A percentile compares a stretch with the other conserved stretches of the same genome.
Evolutionary conservation across 2,113 vertebrate species (phyloP).

Genomic region (Microcebus lehilahytsara): DNA sequence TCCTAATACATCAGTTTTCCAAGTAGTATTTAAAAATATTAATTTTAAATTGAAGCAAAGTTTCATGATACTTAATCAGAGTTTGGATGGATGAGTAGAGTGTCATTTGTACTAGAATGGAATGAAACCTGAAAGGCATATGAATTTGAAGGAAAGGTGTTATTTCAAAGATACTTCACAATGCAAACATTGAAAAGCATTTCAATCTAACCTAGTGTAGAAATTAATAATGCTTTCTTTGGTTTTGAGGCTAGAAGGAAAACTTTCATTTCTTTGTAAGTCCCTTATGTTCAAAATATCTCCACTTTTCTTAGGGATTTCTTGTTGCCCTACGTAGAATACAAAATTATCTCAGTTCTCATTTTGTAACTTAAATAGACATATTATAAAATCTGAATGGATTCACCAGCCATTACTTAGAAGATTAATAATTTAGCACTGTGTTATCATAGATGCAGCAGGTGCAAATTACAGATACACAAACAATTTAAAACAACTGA

Average conservation of each 20-base stretch:
- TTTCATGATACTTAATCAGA: not conserved
- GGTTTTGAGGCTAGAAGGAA: not conserved
- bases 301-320: not conserved
- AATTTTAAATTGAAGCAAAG: not conserved
- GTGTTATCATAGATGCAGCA: not conserved
- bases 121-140: not conserved
- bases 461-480: not conserved
- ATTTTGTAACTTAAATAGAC: not conserved
- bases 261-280: not conserved
- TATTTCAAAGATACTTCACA: not conserved
- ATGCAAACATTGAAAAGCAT: not conserved
- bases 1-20: not conserved
- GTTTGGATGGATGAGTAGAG: not conserved
- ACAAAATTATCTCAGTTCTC: not conserved
- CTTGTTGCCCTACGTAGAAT: not conserved
- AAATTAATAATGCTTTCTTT: not conserved
- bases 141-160: conserved; percentile 25
- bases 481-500: not conserved
- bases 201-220: not conserved
- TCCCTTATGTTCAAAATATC: not conserved
- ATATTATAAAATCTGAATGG: not conserved
- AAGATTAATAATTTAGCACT: not conserved
- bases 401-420: not conserved
- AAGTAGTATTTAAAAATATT: not conserved
- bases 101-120: not conserved